phyloP scores from a whole-genome alignment of 1,140 invertebrate genomes.

The Trichonephila clavata region DNA sequence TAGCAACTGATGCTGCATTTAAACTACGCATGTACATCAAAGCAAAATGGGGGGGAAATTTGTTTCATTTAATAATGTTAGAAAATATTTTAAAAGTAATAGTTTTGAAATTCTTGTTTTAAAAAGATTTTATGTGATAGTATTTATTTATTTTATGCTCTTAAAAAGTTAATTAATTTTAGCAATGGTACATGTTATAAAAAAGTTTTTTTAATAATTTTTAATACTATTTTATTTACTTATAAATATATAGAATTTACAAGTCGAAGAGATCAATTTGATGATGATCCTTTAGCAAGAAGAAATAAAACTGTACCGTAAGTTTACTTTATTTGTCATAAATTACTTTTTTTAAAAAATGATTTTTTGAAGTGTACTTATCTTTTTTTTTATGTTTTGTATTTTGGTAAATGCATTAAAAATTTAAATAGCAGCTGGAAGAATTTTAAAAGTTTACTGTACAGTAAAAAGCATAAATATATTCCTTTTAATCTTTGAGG shows the following conservation, averaged over 20 bases:
- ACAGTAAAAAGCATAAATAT: no score
- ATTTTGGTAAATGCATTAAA: no score
- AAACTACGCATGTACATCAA: no score
- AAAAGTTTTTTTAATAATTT: neutral
- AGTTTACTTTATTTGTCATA: slow-evolving; percentile 79
- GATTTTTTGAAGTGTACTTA: neutral
- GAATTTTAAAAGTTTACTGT: no score
- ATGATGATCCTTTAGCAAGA: slow-evolving; percentile 88
- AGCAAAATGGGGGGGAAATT: no score
- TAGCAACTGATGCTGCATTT: no score
- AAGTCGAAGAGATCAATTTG: slow-evolving; percentile 88
- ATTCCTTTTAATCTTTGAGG: no score
- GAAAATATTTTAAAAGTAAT: no score
- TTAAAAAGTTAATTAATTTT: neutral
- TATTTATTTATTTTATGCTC: neutral
- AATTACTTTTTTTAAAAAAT: neutral
- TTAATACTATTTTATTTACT: neutral
- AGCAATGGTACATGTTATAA: neutral
- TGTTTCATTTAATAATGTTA: no score
- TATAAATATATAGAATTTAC: slow-evolving; percentile 86
- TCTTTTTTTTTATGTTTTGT: no score
- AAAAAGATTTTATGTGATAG: neutral
- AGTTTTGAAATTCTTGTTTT: neutral
- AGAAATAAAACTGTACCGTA: slow-evolving; percentile 88
- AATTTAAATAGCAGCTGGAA: no score